phyloP scores from a whole-genome alignment of 2,113 vertebrate species.

The Zapornia atra region DNA sequence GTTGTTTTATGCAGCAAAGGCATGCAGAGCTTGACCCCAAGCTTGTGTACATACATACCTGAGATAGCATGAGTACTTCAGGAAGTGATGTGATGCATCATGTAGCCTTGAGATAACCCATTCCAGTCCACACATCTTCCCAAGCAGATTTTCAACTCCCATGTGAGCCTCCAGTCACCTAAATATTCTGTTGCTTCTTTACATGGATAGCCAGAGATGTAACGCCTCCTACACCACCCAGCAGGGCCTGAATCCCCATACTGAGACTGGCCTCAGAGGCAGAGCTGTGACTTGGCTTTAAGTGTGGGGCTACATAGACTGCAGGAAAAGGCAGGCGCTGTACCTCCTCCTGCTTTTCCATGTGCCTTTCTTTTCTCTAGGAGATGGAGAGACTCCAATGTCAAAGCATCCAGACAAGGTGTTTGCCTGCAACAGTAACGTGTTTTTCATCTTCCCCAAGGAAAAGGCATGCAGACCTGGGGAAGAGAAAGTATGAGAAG shows the following conservation, averaged over 20 bases:
- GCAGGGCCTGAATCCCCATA: neutral
- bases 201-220: neutral
- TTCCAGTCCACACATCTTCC: neutral
- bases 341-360: neutral
- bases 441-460: neutral
- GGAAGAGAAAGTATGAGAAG: neutral
- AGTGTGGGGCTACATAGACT: neutral
- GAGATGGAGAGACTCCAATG: neutral
- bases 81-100: neutral
- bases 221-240: neutral
- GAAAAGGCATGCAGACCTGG: neutral
- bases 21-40: neutral
- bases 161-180: neutral
- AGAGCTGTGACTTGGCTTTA: rapidly evolving
- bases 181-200: neutral
- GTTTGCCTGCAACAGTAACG: neutral
- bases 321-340: neutral
- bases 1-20: neutral
- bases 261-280: neutral
- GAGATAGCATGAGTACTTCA: neutral
- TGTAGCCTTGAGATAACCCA: neutral
- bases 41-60: neutral
- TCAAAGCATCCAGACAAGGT: neutral
- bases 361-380: neutral
- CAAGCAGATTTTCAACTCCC: neutral